Evolutionary conservation across 2,888 invertebrate species (phyloP).

Genomic region (Coelopa pilipes): DNA sequence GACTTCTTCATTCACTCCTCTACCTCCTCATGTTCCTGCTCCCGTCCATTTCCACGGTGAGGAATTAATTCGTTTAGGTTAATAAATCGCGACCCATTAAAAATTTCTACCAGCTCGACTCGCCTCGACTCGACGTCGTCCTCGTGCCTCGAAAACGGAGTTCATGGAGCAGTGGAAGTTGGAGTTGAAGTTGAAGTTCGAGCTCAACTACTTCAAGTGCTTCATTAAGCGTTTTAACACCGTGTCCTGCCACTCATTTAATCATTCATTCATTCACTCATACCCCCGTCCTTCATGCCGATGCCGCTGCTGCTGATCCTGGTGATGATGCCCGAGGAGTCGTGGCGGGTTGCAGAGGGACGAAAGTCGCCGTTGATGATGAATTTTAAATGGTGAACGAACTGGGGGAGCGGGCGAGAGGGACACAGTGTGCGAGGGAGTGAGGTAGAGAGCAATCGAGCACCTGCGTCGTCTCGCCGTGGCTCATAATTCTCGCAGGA

Average conservation of each 20-base stretch:
- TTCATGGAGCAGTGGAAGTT: not conserved
- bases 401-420: too few relatives aligned
- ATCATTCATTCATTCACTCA: conserved; percentile 19
- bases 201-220: conserved; percentile 31
- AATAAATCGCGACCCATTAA: conserved; percentile 31
- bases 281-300: not conserved
- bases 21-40: not conserved
- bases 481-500: conserved; percentile 14
- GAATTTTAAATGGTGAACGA: not conserved
- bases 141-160: not conserved
- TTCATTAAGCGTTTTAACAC: conserved; percentile 36
- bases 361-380: not conserved
- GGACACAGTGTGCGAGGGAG: too few relatives aligned
- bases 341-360: too few relatives aligned
- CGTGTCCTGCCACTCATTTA: conserved; percentile 32
- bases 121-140: too few relatives aligned
- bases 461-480: too few relatives aligned
- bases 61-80: conserved; percentile 33
- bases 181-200: conserved; percentile 12
- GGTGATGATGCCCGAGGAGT: not conserved
- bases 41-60: not conserved
- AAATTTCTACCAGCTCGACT: conserved; percentile 10
- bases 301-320: not conserved
- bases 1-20: too few relatives aligned
- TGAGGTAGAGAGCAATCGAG: too few relatives aligned